Percentiles rank a stretch among this genome's conserved stretches.
These are phyloP conservation scores for Coenobita brevimanus DNA, from an alignment of 1,140 invertebrate genomes.

Conservation along the genomic window DNA sequence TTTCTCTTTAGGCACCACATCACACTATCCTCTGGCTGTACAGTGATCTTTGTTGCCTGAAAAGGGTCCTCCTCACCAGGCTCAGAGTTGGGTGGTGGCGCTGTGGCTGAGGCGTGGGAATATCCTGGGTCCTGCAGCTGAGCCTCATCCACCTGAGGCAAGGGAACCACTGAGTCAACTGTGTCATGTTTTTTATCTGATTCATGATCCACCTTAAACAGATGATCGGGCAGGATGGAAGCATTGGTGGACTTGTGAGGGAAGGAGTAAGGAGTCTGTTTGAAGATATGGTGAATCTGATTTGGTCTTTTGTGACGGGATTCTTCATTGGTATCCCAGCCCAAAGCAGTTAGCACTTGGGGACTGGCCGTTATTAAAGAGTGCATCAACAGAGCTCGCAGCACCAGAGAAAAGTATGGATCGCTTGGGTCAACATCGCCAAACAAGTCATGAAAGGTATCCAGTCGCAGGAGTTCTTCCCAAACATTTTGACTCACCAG, in stretches of 20 bases:
- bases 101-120: too few species aligned
- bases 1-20: conserved; percentile 14
- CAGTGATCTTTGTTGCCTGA: background rate
- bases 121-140: too few species aligned
- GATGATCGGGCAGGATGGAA: too few species aligned
- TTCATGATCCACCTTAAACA: too few species aligned
- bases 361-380: background rate
- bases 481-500: background rate
- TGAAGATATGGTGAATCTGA: background rate
- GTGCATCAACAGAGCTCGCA: background rate
- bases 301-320: background rate
- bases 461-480: background rate
- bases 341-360: conserved; percentile 8
- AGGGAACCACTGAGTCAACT: too few species aligned
- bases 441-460: background rate
- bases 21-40: background rate
- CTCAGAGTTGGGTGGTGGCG: background rate
- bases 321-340: background rate
- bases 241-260: too few species aligned
- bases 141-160: too few species aligned
- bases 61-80: background rate
- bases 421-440: conserved; percentile 1
- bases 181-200: too few species aligned
- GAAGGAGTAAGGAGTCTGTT: background rate
- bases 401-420: background rate